Evolutionary conservation across 1,140 invertebrate species (phyloP), one percentile per base, ranked within the genome.

Genomic region (Rhagoletis zephyria): DNA sequence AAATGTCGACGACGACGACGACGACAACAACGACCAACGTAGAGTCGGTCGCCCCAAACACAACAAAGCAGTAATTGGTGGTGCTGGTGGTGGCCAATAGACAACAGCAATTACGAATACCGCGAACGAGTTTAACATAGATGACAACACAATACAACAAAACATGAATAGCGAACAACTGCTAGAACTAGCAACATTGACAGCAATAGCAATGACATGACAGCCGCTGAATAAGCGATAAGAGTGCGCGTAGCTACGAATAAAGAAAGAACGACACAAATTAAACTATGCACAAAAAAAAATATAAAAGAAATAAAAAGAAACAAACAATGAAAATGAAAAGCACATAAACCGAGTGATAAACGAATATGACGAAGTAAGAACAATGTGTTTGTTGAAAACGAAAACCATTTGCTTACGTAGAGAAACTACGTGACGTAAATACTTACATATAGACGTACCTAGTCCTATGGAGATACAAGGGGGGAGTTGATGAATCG

Each of bases 91-190:
- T 56, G 2, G 51, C 51, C 51, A 56, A 5, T 56, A 56, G 51
- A 56, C 51, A 56, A 56, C 51, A 56, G 51, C 51, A 10, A 56
- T 7, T 56, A 56, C 51, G 51, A 56, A 56, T 56, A 56, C 51
- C 51, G 51, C 74, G 74, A 56, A 81, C 48, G 74, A 81, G 45
- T 81, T 81, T 51, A 81, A 81, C 48, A 81, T 81, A 81, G 30
- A 30, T 56, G 74, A 81, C n/a, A 81, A 81, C n/a, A 81, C 19
- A 81, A n/a, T 30, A 56, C 74, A 56, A 51, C 16, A 10, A 30
- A 30, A 30, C 30, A 30, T 30, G 30, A 30, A 30, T 30, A 30
- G 30, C 45, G 74, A 56, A 74, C 67, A 74, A 74, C 67, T 74
- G 67, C 16, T 48, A 45, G 67, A 74, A 74, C 67, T 74, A 45